Evolutionary conservation across 1,140 invertebrate species (phyloP).

Genomic region (Cherax destructor): DNA sequence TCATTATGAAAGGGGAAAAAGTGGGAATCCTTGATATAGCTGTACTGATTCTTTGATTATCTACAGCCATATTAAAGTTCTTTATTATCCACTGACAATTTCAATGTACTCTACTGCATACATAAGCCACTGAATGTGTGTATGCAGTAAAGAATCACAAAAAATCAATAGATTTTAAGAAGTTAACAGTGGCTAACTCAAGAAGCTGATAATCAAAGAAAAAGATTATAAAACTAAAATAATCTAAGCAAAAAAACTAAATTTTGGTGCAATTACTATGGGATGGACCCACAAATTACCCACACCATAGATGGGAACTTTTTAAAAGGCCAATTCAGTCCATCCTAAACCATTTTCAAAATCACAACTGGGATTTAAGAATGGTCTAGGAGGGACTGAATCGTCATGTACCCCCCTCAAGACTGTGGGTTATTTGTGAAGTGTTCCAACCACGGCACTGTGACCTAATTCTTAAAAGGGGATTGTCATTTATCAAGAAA

Average conservation of each 20-base stretch:
- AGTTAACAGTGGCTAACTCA: background rate
- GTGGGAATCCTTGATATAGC: background rate
- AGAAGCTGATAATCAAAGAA: background rate
- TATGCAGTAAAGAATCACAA: too few relatives aligned
- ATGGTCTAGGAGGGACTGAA: too few relatives aligned
- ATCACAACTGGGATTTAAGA: too few relatives aligned
- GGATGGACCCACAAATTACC: background rate
- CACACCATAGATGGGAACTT: too few relatives aligned
- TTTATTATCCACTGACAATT: background rate
- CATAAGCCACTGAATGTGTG: background rate
- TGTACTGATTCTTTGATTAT: background rate
- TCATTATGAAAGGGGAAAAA: background rate
- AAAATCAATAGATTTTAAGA: background rate
- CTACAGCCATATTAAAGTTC: background rate
- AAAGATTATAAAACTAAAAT: background rate
- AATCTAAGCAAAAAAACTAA: background rate
- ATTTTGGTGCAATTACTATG: background rate
- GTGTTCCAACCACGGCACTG: too few relatives aligned
- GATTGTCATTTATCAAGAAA: background rate
- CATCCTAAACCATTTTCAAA: too few relatives aligned
- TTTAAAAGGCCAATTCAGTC: too few relatives aligned
- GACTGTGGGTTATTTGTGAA: too few relatives aligned
- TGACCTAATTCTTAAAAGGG: too few relatives aligned
- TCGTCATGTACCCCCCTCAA: too few relatives aligned
- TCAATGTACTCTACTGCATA: background rate